Evolutionary conservation across 1,140 invertebrate genomes (phyloP), one percentile per base, ranked within the genome.

Genomic region (Phenacoccus solenopsis): DNA sequence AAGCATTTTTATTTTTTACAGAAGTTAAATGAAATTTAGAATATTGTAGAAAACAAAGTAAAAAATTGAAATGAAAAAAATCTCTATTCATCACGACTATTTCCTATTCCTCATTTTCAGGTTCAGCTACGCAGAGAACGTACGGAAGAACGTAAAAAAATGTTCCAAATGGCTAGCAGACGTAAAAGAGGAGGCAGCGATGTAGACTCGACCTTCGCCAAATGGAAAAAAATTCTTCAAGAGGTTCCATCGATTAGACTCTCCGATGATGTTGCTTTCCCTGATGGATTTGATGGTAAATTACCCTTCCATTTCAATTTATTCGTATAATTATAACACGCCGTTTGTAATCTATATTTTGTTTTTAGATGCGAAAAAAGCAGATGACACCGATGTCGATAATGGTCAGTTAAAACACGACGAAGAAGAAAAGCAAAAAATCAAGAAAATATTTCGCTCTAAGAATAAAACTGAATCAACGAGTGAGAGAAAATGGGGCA

Each of bases 91-190:
- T 38, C 10, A 25, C 28, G 1, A 38, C 30, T 49, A 64, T 5
- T 57, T n/a, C 16, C 57, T 13, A 59, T 9, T 57, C 20, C 13
- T 28, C 32, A 12, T 35, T 76, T 77, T 69, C 71, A 90, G 87
- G 86, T 87, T 59, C 90, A 93, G 80, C 76, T 93, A 67, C 83
- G 90, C 57, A 83, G 91, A 74, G 94, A 97, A 78, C 82, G 94
- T 64, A 95, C 92, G 0, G 94, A 96, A 80, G 94, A 96, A 77
- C 83, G 94, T 73, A 84, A 90, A 73, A 96, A 96, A 82, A 90
- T 96, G 83, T 94, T 94, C 74, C 90, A 93, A 81, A 85, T 95
- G 75, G 90, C 85, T 0, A 91, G 87, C 74, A 82, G 84, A 73
- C 81, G 85, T 74, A 77, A 86, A 76, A 78, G 82, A 73, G 78